phyloP scores from a whole-genome alignment of 37 sponge, comb jelly and placozoan genomes.

The Chondrilla cf. caribensis region DNA sequence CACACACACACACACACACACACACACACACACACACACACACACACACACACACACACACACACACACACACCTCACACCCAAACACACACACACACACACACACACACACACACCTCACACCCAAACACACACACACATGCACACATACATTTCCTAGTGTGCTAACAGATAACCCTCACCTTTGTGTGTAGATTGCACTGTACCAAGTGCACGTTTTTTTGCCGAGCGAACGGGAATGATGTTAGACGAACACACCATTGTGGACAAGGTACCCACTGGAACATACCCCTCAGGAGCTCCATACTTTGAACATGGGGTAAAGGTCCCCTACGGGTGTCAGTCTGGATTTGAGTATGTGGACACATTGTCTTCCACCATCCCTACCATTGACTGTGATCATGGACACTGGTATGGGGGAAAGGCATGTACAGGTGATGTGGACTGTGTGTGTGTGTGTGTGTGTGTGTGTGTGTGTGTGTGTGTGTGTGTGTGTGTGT shows the following conservation, averaged over 20 bases:
- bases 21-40: conserved; percentile 19
- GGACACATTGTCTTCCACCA: neutral
- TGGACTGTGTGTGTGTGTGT: no score
- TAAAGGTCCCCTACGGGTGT: conserved; percentile 2
- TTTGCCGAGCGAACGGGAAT: no score
- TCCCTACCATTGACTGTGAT: neutral
- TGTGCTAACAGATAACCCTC: no score
- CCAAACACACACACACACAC: conserved; percentile 22
- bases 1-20: neutral
- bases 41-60: conserved; percentile 28
- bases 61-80: conserved; percentile 22
- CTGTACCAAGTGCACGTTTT: neutral
- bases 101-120: conserved; percentile 14
- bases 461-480: conserved; percentile 14
- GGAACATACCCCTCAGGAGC: no score
- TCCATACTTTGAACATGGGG: neutral
- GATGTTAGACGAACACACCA: no score
- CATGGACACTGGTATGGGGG: conserved; percentile 1
- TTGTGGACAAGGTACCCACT: no score
- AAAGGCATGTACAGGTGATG: neutral
- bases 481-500: neutral
- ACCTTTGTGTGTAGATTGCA: no score
- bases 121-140: no score
- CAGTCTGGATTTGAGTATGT: conserved; percentile 1
- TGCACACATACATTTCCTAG: no score